A percentile compares a stretch with the other conserved stretches of the same genome.
Evolutionary conservation across 2,888 invertebrate genomes (phyloP).

Genomic region (Ceriagrion tenellum): DNA sequence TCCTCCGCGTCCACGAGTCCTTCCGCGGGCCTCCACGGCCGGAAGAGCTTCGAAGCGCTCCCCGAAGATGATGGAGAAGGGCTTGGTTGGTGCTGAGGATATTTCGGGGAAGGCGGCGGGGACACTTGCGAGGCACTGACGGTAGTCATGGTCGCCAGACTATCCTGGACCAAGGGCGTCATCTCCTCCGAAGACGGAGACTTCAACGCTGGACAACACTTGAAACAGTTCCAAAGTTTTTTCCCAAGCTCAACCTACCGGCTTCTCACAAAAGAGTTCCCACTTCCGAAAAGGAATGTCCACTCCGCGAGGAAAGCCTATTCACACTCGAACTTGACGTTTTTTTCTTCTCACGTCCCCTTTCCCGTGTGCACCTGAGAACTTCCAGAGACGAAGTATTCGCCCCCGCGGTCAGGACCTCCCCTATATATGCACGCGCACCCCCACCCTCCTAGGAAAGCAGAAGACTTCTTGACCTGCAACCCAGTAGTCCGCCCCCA

Average conservation of each 20-base stretch:
- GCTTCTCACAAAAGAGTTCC: background rate
- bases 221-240: background rate
- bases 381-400: slow-evolving; percentile 45
- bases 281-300: background rate
- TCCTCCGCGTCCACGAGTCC: background rate
- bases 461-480: slow-evolving; percentile 13
- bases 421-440: slow-evolving; percentile 52
- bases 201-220: background rate
- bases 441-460: background rate
- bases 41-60: slow-evolving; percentile 50
- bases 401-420: slow-evolving; percentile 12
- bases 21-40: slow-evolving; percentile 19
- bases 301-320: background rate
- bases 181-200: slow-evolving; percentile 32
- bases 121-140: slow-evolving; percentile 28
- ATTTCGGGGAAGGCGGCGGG: slow-evolving; percentile 11
- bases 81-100: background rate
- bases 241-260: background rate
- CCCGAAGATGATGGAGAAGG: slow-evolving; percentile 3
- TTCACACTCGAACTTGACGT: slow-evolving; percentile 9
- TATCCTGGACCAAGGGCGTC: slow-evolving; percentile 53
- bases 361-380: slow-evolving; percentile 48
- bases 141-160: background rate
- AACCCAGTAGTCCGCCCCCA: background rate
- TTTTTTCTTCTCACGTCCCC: slow-evolving; percentile 38